phyloP scores from a whole-genome alignment of 2,888 invertebrate species.

The Catotricha subobsoleta region DNA sequence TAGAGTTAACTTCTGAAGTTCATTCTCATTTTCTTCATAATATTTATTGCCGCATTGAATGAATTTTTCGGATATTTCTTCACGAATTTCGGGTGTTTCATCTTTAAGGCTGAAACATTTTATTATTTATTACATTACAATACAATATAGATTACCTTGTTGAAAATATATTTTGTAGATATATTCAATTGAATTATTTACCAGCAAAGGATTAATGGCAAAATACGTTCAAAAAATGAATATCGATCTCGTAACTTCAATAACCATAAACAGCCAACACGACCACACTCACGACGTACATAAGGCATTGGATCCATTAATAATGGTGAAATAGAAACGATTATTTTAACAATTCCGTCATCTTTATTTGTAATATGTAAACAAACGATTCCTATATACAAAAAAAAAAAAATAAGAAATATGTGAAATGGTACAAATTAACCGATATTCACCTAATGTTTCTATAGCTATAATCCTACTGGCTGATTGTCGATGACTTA shows the following conservation, averaged over 20 bases:
- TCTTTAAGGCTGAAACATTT: conserved; percentile 58
- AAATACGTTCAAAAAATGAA: conserved; percentile 69
- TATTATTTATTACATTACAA: too few relatives aligned
- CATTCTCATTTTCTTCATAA: conserved; percentile 70
- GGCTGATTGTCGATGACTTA: conserved; percentile 67
- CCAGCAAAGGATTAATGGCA: conserved; percentile 73
- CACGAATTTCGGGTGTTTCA: conserved; percentile 52
- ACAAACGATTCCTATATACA: conserved; percentile 35
- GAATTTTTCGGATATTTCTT: conserved; percentile 48
- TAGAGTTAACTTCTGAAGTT: conserved; percentile 72
- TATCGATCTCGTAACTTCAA: conserved; percentile 65
- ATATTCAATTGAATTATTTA: too few relatives aligned
- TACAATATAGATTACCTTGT: too few relatives aligned
- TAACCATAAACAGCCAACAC: conserved; percentile 63
- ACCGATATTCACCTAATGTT: conserved; percentile 40
- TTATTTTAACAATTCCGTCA: conserved; percentile 51
- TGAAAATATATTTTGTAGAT: too few relatives aligned
- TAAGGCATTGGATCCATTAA: conserved; percentile 67
- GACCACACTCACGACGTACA: conserved; percentile 59
- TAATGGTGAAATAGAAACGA: conserved; percentile 67
- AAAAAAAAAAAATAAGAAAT: conserved; percentile 2
- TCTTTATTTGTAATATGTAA: conserved; percentile 44
- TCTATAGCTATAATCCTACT: conserved; percentile 56
- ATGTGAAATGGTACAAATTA: background rate
- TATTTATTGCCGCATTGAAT: conserved; percentile 55